phyloP scores from a whole-genome alignment of 1,140 invertebrate species.

The honey bee (Apis mellifera) region Amel_HAv3.1 CM009939.2:5479001-5479500 shows the following conservation, averaged over 20 bases:
- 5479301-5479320: conserved; percentile 46
- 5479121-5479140: conserved; percentile 12
- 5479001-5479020: not conserved
- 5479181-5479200: conserved; percentile 26
- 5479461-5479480: not conserved
- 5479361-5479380: conserved; percentile 48
- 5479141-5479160: conserved; percentile 3
- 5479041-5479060: not conserved
- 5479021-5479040: not conserved
- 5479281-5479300: conserved; percentile 48
- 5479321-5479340: conserved; percentile 38
- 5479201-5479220: conserved; percentile 41
- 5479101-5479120: not conserved
- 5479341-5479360: conserved; percentile 20
- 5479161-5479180: not conserved
- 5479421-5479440: not conserved
- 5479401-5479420: not conserved
- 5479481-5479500: not conserved
- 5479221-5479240: conserved; percentile 29
- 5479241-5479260: conserved; percentile 33
- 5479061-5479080: not conserved
- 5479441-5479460: not conserved
- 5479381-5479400: conserved; percentile 49
- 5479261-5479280: conserved; percentile 50
- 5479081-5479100: conserved; percentile 1